Base-by-base conservation (phyloP, 2,797 vertebrate species). In the Dipus sagitta region DNA sequence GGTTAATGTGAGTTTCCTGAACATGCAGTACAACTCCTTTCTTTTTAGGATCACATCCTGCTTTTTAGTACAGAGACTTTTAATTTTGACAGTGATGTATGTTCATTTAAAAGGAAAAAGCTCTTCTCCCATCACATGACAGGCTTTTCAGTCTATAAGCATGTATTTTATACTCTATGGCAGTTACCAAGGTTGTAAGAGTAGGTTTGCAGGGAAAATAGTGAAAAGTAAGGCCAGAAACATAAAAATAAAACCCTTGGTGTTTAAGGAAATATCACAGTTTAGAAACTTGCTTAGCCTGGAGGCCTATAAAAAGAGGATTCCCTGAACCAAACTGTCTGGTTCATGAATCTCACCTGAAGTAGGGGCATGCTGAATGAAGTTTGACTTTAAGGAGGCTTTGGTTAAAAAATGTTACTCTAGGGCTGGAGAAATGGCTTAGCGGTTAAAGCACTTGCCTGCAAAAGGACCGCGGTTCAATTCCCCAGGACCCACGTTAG, bases 61-160 rank as follows among this genome's bases (percentile, higher is more conserved):
- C 79, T 93, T 92, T 76, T 72, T 88, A n/a, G 26, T 71, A 86
- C 79, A 77, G 52, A 77, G 65, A 74, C 58, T 32, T 82, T 72
- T 65, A 94, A n/a, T 62, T 92, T 71, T 32, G 77, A 65, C 12
- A 60, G 77, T 30, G 12, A 14, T 89, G 4, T 42, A 9, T 85
- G 82, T 87, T 83, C 23, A 30, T 90, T 80, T 72, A 87, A 30
- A 80, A 84, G 47, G 34, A 18, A 72, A 42, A 70, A 81, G 24
- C 24, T 3, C 54, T 2, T 30, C 13, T 30, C n/a, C 38, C 1
- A 21, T 77, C 67, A 13, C 32, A 71, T 72, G 17, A 52, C 30
- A 62, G 75, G 7, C 60, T 58, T 89, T 93, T 65, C 30, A 70
- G 15, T 20, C 20, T 79, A 5, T 26, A 74, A 76, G 32, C 9